These are phyloP conservation scores for Leptinotarsa juncta DNA, from an alignment of 2,888 invertebrate genomes.

Conservation along the genomic window DNA sequence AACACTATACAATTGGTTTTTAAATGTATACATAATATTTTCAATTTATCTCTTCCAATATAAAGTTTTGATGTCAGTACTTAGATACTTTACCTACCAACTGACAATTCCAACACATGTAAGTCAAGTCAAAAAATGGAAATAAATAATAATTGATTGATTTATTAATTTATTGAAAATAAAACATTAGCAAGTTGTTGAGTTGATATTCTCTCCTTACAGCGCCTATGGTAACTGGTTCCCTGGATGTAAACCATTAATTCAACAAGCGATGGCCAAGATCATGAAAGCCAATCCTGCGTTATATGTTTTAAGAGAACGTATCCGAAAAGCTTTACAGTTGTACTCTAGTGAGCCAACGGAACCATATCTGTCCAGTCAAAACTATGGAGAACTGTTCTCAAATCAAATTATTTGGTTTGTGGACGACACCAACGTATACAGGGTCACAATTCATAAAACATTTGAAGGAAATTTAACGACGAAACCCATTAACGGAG, in stretches of 20 bases:
- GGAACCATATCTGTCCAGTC: conserved; percentile 98
- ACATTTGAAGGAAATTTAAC: conserved; percentile 99
- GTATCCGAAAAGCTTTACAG: conserved; percentile 98
- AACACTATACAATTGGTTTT: too few relatives aligned
- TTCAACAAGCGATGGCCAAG: conserved; percentile 99
- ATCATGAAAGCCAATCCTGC: conserved; percentile 99
- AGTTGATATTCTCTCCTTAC: conserved; percentile 26
- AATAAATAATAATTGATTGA: too few relatives aligned
- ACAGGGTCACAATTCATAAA: conserved; percentile 99
- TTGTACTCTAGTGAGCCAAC: conserved; percentile 99
- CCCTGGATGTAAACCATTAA: conserved; percentile 98
- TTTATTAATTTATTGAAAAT: too few relatives aligned
- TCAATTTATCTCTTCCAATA: too few relatives aligned
- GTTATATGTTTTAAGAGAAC: conserved; percentile 94
- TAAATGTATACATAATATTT: too few relatives aligned
- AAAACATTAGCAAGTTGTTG: too few relatives aligned
- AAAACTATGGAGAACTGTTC: conserved; percentile 99
- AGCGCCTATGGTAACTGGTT: conserved; percentile 99
- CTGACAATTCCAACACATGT: too few relatives aligned
- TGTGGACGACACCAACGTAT: conserved; percentile 99
- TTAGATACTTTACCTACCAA: too few relatives aligned
- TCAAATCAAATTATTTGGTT: conserved; percentile 99
- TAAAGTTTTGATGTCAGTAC: too few relatives aligned
- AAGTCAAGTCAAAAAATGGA: too few relatives aligned
- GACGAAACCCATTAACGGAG: conserved; percentile 99